Conservation (phyloP, 2,797 vertebrate species). For the Rhinophrynus dorsalis region DNA sequence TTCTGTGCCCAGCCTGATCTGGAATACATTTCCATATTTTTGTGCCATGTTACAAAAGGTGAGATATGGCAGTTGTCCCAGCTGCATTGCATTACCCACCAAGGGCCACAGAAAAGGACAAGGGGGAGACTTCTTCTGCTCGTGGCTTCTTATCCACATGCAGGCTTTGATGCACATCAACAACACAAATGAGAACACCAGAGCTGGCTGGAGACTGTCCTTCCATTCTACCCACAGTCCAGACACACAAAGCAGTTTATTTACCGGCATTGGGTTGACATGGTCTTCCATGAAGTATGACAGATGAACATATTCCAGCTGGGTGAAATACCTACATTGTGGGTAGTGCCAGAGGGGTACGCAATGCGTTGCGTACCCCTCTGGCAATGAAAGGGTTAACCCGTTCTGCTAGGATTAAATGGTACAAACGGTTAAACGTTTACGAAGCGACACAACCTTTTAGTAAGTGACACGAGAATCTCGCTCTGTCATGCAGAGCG, state of each 20-base stretch:
- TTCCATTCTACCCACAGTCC: constrained; percentile 58
- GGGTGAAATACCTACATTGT: too few relatives aligned
- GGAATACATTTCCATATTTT: constrained; percentile 80
- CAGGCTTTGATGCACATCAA: constrained; percentile 73
- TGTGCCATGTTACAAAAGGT: constrained; percentile 71
- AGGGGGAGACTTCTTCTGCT: constrained; percentile 66
- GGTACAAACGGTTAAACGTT: too few relatives aligned
- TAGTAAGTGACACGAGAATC: too few relatives aligned
- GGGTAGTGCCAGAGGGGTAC: too few relatives aligned
- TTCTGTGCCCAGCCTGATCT: constrained; percentile 76
- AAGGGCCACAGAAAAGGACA: constrained; percentile 83
- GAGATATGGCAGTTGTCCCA: constrained; percentile 81
- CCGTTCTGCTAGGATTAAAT: too few relatives aligned
- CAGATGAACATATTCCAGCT: too few relatives aligned
- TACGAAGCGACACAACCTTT: too few relatives aligned
- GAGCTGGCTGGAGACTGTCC: constrained; percentile 71
- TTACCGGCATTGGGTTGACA: too few relatives aligned
- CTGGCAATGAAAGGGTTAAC: too few relatives aligned
- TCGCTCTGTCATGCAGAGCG: too few relatives aligned
- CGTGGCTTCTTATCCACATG: constrained; percentile 64
- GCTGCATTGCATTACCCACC: constrained; percentile 82
- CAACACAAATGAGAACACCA: constrained; percentile 71
- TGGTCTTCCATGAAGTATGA: too few relatives aligned
- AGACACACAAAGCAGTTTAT: not conserved
- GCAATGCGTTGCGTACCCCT: too few relatives aligned